Evolutionary conservation across 53 echinoderm and acorn worm species (phyloP).

Genomic region (Luidia sarsii): DNA sequence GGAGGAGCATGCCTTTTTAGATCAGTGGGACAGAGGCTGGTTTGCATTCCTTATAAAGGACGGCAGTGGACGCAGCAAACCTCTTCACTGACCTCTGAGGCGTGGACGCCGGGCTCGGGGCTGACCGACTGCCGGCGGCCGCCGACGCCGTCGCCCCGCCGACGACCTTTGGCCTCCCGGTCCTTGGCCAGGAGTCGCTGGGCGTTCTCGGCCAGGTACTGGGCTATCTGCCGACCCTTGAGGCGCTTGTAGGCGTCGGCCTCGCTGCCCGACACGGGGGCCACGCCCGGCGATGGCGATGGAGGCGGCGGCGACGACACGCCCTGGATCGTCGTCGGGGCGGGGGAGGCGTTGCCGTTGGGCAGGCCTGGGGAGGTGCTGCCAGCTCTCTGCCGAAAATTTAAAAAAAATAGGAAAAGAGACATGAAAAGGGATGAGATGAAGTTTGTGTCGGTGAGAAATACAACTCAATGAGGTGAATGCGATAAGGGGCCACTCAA

Average conservation of each 20-base stretch:
- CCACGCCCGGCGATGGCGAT: not conserved
- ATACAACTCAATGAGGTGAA: too few relatives aligned
- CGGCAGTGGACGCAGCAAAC: too few relatives aligned
- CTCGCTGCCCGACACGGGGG: not conserved
- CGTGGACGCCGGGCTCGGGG: conserved; percentile 11
- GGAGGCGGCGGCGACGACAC: not conserved
- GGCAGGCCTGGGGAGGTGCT: conserved; percentile 2
- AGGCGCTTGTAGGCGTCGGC: conserved; percentile 22
- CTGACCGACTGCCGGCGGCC: conserved; percentile 4
- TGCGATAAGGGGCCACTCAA: too few relatives aligned
- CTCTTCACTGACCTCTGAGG: conserved; percentile 22
- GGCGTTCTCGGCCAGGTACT: conserved; percentile 73
- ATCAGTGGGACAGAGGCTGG: too few relatives aligned
- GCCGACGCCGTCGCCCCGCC: conserved; percentile 28
- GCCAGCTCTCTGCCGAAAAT: conserved; percentile 22
- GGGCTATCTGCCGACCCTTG: conserved; percentile 64
- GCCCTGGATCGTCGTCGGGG: not conserved
- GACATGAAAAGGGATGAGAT: too few relatives aligned
- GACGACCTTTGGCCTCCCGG: conserved; percentile 47
- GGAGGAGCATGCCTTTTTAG: too few relatives aligned
- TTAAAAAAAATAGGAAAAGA: conserved; percentile 10
- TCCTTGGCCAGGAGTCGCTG: conserved; percentile 62
- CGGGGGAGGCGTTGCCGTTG: conserved; percentile 15
- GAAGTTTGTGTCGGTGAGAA: too few relatives aligned
- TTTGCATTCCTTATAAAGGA: too few relatives aligned